Percentiles rank a stretch among this genome's conserved stretches.
These are phyloP conservation scores for Tiliacea aurago DNA, from an alignment of 2,888 invertebrate genomes.

Conservation along the genomic window DNA sequence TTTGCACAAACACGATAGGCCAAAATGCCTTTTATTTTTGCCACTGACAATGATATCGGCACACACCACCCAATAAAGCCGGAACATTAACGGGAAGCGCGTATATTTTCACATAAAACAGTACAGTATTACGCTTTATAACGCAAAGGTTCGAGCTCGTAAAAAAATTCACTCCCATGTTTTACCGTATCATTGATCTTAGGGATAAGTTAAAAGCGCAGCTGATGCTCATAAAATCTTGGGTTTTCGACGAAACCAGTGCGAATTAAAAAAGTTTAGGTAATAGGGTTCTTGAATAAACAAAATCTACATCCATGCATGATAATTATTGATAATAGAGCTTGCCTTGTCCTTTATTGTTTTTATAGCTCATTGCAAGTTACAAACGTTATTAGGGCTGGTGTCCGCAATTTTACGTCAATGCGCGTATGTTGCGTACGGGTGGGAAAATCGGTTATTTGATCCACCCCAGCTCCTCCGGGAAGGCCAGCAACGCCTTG, in stretches of 20 bases:
- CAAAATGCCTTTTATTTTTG: not conserved
- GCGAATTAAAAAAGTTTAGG: too few relatives aligned
- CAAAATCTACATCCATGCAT: not conserved
- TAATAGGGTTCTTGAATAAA: not conserved
- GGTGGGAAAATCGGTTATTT: too few relatives aligned
- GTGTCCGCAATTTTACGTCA: too few relatives aligned
- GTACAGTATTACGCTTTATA: constrained; percentile 33
- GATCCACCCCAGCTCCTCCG: too few relatives aligned
- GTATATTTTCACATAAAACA: constrained; percentile 48
- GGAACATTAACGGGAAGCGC: constrained; percentile 22
- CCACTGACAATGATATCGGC: not conserved
- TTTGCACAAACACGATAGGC: too few relatives aligned
- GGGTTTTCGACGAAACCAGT: constrained; percentile 1
- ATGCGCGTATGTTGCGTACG: not conserved
- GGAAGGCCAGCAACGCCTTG: too few relatives aligned
- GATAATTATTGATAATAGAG: too few relatives aligned
- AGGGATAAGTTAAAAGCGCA: constrained; percentile 19
- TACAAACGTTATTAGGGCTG: too few relatives aligned
- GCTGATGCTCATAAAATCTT: constrained; percentile 34
- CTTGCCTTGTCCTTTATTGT: too few relatives aligned
- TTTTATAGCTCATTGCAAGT: too few relatives aligned
- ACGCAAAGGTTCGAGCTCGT: constrained; percentile 30
- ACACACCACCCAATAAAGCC: constrained; percentile 37
- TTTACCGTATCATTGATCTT: constrained; percentile 38
- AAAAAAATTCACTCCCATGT: constrained; percentile 36